These are phyloP conservation scores for Eilema depressum DNA, from an alignment of 2,888 invertebrate species.

Conservation along the genomic window DNA sequence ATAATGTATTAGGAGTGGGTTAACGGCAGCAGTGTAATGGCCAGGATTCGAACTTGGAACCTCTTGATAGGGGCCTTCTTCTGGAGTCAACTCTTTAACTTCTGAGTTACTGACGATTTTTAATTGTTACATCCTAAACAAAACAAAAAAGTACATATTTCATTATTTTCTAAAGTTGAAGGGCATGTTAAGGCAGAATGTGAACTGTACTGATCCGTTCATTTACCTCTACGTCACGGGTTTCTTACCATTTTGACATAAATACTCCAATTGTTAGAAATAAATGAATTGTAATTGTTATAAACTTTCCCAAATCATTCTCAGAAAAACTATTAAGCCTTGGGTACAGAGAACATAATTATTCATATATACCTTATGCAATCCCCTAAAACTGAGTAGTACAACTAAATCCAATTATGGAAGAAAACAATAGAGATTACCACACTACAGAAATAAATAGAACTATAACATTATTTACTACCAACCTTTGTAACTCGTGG, in stretches of 20 bases:
- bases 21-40: too few relatives aligned
- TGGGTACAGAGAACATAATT: slow-evolving; percentile 2
- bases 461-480: slow-evolving; percentile 26
- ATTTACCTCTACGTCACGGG: neutral
- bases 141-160: too few relatives aligned
- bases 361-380: slow-evolving; percentile 1
- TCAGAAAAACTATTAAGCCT: slow-evolving; percentile 1
- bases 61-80: too few relatives aligned
- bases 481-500: slow-evolving; percentile 26
- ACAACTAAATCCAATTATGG: slow-evolving; percentile 25
- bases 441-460: slow-evolving; percentile 27
- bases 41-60: too few relatives aligned
- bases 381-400: slow-evolving; percentile 23
- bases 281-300: neutral
- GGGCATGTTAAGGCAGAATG: neutral
- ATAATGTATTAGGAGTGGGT: too few relatives aligned
- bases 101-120: too few relatives aligned
- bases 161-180: too few relatives aligned
- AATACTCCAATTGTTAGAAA: neutral
- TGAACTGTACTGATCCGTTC: neutral
- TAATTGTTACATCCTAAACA: too few relatives aligned
- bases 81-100: too few relatives aligned
- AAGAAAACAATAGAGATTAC: slow-evolving; percentile 41
- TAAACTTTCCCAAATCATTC: neutral
- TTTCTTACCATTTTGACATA: neutral